These are phyloP conservation scores for Pholis gunnellus DNA, from an alignment of 2,113 vertebrate species.

Conservation along the genomic window DNA sequence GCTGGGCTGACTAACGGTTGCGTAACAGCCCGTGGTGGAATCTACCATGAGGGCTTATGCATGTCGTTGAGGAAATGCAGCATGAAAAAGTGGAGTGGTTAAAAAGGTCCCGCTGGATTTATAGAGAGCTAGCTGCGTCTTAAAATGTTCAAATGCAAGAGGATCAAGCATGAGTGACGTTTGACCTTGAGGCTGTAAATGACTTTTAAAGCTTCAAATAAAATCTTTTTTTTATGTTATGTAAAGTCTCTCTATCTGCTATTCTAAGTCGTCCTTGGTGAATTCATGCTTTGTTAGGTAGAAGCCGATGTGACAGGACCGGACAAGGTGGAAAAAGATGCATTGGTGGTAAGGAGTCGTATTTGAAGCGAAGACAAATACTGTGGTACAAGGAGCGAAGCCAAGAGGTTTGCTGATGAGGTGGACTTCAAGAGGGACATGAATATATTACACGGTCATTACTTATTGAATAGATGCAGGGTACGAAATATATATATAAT, in stretches of 20 bases:
- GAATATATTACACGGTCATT: not conserved
- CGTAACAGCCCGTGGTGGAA: not conserved
- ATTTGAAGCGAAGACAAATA: not conserved
- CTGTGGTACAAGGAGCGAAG: not conserved
- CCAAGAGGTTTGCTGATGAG: not conserved
- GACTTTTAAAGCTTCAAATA: not conserved
- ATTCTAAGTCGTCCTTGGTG: not conserved
- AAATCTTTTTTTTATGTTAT: not conserved
- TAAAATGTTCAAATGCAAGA: slow-evolving; percentile 9
- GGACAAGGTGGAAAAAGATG: not conserved
- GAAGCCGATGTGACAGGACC: not conserved
- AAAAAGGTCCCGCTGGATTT: slow-evolving; percentile 4
- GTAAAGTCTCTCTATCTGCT: not conserved
- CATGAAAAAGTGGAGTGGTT: not conserved
- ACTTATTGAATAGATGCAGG: too few species aligned
- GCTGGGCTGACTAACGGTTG: slow-evolving; percentile 19
- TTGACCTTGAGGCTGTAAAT: not conserved
- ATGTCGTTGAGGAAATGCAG: not conserved
- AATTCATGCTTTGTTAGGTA: not conserved
- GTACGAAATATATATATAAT: not conserved
- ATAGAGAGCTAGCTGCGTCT: not conserved
- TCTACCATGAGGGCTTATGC: not conserved
- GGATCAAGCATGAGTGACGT: not conserved
- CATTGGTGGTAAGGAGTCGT: not conserved
- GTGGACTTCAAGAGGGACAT: not conserved